These are phyloP conservation scores for Hesperia comma DNA, from an alignment of 2,888 invertebrate species.

Conservation along the genomic window DNA sequence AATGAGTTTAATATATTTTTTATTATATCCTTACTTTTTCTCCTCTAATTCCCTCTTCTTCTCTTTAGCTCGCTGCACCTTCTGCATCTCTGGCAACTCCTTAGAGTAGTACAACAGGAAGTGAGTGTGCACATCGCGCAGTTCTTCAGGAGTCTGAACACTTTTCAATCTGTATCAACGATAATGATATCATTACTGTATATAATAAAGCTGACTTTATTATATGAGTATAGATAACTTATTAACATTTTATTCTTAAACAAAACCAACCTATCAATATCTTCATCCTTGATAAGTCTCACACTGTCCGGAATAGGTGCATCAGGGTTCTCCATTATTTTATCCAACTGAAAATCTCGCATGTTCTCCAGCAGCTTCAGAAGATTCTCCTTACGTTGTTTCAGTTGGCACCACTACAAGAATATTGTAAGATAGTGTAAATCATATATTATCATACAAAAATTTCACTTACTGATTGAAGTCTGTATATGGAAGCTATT, in stretches of 20 bases:
- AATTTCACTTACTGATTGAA: too few species aligned
- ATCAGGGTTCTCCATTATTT: slow-evolving; percentile 91
- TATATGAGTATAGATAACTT: too few species aligned
- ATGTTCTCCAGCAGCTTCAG: slow-evolving; percentile 94
- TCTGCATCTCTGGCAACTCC: slow-evolving; percentile 93
- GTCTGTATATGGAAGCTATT: too few species aligned
- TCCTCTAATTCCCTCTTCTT: slow-evolving; percentile 85
- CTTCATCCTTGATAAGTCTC: slow-evolving; percentile 92
- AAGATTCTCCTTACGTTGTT: slow-evolving; percentile 92
- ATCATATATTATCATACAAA: too few species aligned
- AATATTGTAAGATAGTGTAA: slow-evolving; percentile 3
- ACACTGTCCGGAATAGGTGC: slow-evolving; percentile 93
- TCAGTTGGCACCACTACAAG: slow-evolving; percentile 93
- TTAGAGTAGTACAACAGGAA: slow-evolving; percentile 96
- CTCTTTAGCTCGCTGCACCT: slow-evolving; percentile 87
- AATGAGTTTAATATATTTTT: too few species aligned
- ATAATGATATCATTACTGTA: not conserved
- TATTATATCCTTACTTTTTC: slow-evolving; percentile 63
- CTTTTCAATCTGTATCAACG: slow-evolving; percentile 81
- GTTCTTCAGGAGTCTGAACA: slow-evolving; percentile 94
- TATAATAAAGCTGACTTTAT: too few species aligned
- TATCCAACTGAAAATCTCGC: slow-evolving; percentile 94
- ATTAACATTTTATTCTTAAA: too few species aligned
- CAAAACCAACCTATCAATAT: slow-evolving; percentile 87
- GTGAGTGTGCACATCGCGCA: slow-evolving; percentile 96